phyloP scores from a whole-genome alignment of 2,113 vertebrate species.

The Calidris pugnax region DNA sequence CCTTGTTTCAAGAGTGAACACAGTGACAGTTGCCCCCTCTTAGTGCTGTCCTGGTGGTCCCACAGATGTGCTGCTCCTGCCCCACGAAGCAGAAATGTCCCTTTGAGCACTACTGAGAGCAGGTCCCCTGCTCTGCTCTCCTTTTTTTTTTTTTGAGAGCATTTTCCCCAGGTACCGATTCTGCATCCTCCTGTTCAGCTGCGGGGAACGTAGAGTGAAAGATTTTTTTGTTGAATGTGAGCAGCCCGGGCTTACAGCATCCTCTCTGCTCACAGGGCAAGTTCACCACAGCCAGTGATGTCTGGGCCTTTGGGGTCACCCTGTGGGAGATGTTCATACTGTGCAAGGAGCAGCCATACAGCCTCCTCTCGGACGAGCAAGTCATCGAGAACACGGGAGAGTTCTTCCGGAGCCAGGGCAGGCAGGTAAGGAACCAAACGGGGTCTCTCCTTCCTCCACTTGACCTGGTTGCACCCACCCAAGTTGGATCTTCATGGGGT shows the following conservation, averaged over 20 bases:
- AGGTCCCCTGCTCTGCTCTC: not conserved
- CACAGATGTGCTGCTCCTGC: not conserved
- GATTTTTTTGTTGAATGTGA: not conserved
- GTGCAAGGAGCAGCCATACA: conserved; percentile 93
- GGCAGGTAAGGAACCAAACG: conserved; percentile 78
- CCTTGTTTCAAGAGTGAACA: not conserved
- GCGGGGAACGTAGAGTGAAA: not conserved
- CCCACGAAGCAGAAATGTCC: not conserved
- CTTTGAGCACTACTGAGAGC: not conserved
- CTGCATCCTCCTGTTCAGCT: rapidly evolving
- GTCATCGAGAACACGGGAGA: conserved; percentile 98
- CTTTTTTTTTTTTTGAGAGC: not conserved
- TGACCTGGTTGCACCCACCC: not conserved
- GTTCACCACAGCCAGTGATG: conserved; percentile 96
- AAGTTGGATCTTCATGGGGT: not conserved
- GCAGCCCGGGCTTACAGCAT: not conserved
- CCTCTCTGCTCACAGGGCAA: conserved; percentile 82
- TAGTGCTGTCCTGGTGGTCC: not conserved
- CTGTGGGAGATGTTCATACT: conserved; percentile 95
- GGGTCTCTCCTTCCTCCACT: not conserved
- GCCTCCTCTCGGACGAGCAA: conserved; percentile 92
- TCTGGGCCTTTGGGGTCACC: conserved; percentile 95
- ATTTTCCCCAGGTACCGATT: rapidly evolving
- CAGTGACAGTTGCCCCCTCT: not conserved
- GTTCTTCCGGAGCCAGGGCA: conserved; percentile 93